These are phyloP conservation scores for Telmatherina bonti DNA, from an alignment of 2,797 vertebrate species.

Conservation along the genomic window DNA sequence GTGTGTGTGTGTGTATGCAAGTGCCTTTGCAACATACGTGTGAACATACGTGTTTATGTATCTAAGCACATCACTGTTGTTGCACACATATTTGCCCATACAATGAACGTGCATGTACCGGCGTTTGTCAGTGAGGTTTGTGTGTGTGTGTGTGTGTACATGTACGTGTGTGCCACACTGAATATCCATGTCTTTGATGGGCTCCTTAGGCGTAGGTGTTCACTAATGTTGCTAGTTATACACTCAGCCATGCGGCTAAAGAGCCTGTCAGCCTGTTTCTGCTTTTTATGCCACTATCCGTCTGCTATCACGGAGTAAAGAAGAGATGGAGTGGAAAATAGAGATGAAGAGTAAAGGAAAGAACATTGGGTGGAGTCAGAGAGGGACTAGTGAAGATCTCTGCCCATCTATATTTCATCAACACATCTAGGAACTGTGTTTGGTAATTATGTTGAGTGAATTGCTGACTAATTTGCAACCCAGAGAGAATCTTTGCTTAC, in stretches of 20 bases:
- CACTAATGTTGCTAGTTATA: constrained; percentile 85
- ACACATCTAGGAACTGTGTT: constrained; percentile 69
- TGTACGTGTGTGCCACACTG: constrained; percentile 35
- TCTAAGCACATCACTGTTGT: constrained; percentile 47
- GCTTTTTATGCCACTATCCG: constrained; percentile 47
- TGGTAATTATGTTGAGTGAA: constrained; percentile 66
- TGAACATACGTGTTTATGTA: constrained; percentile 44
- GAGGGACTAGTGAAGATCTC: constrained; percentile 44
- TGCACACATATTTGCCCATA: constrained; percentile 48
- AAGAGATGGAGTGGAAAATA: constrained; percentile 65
- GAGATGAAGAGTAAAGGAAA: constrained; percentile 50
- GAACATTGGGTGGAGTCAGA: constrained; percentile 30
- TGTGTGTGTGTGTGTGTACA: constrained; percentile 25
- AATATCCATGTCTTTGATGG: constrained; percentile 81
- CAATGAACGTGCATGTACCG: constrained; percentile 37
- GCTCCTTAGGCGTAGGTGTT: constrained; percentile 82
- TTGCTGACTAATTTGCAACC: constrained; percentile 72
- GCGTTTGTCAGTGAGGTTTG: constrained; percentile 40
- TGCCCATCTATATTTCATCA: constrained; percentile 72
- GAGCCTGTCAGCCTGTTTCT: constrained; percentile 74
- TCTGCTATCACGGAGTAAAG: constrained; percentile 41
- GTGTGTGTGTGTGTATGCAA: constrained; percentile 40
- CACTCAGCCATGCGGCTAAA: constrained; percentile 81
- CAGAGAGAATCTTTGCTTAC: constrained; percentile 61
- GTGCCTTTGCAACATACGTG: constrained; percentile 40